Base-by-base conservation (phyloP, 2,113 vertebrate genomes). In the Silurus glanis region DNA sequence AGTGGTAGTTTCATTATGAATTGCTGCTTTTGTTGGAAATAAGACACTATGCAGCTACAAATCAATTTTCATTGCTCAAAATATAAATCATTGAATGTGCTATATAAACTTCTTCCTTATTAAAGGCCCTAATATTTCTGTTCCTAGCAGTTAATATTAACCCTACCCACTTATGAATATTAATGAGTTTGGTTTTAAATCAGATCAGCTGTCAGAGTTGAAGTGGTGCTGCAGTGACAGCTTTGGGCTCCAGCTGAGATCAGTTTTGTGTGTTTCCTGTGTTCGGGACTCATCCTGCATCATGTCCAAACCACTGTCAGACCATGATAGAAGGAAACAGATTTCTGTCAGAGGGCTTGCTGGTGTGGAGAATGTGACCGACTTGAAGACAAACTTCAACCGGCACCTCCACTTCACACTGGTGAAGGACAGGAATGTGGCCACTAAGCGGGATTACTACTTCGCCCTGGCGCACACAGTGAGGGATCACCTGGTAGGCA, bases 381-480 rank as follows among this genome's bases (percentile, higher is more conserved):
- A 97, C 0, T 92, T 98, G 85, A 98, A 97, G 93, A 94, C 89
- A 80, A 97, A 94, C 90, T 98, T 97, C 91, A 97, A 98, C 92
- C 94, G 96, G 51, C 97, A 97, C 88, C 94, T 97, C 4, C 96
- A 97, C 89, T 98, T 98, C 88, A 98, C 97, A 0, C 93, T 97
- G 87, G 97, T 97, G 28, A 98, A 98, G 90, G 97, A 98, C 93
- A 95, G 97, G 82, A 97, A 97, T 82, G 97, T 98, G 90, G 93
- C 97, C 51, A 96, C 95, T 8, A 94, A 89, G 19, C 90, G 96
- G 85, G 97, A 98, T 94, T 98, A 98, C 94, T 98, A 97, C 93
- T 97, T 96, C 64, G 97, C 97, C 0, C 94, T 98, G 55, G 97
- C 96, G 17, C 85, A 97, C 95, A 97, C 97, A 0, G 97, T 97